These are phyloP conservation scores for Brachystomella parvula DNA, from an alignment of 1,140 invertebrate genomes.

Conservation along the genomic window DNA sequence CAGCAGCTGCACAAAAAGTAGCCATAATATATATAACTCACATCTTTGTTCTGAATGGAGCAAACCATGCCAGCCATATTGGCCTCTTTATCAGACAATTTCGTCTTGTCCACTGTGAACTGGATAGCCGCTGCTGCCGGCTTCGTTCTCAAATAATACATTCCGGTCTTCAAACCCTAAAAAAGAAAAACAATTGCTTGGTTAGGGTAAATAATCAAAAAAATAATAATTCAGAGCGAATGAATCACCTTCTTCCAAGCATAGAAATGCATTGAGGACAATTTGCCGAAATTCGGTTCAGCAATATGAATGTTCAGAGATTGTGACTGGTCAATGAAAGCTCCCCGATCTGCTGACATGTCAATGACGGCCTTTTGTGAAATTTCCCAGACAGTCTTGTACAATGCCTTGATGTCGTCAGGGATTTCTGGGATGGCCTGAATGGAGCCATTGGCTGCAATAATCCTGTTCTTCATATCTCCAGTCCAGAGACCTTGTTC, in stretches of 20 bases:
- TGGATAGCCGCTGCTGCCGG: constrained; percentile 93
- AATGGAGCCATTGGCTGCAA: constrained; percentile 85
- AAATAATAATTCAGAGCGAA: constrained; percentile 21
- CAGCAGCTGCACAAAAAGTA: no score
- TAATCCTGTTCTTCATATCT: constrained; percentile 92
- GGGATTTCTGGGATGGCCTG: constrained; percentile 82
- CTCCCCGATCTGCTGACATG: constrained; percentile 96
- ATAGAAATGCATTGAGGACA: constrained; percentile 97
- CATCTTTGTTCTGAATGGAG: constrained; percentile 81
- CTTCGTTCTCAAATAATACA: constrained; percentile 97
- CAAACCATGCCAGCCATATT: constrained; percentile 72
- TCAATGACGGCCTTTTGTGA: constrained; percentile 87
- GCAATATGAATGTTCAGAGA: constrained; percentile 95
- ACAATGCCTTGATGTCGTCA: constrained; percentile 77
- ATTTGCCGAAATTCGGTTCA: constrained; percentile 82
- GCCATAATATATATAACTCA: constrained; percentile 49
- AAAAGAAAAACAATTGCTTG: constrained; percentile 36
- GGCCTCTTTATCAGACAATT: constrained; percentile 52
- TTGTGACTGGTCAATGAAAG: constrained; percentile 98
- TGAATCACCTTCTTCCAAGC: constrained; percentile 79
- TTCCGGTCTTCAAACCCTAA: constrained; percentile 92
- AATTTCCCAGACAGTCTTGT: constrained; percentile 99
- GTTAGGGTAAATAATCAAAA: constrained; percentile 23
- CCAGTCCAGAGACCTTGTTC: constrained; percentile 87
- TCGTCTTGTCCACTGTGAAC: constrained; percentile 93